phyloP scores from a whole-genome alignment of 2,888 invertebrate species.

The Eilema caniola region DNA sequence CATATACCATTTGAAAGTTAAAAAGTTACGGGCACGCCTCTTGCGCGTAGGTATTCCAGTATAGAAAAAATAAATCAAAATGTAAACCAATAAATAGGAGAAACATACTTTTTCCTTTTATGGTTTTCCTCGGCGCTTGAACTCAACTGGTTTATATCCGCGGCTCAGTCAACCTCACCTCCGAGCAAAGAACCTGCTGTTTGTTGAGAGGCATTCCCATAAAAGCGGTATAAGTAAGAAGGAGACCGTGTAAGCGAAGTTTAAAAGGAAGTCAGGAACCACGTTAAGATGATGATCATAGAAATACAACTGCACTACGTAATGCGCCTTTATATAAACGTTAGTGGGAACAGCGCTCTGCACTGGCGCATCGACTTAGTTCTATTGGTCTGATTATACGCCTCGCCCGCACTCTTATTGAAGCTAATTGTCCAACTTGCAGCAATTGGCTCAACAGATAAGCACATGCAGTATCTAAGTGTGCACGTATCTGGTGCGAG shows the following conservation, averaged over 20 bases:
- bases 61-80: no score
- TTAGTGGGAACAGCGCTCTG: constrained; percentile 16
- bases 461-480: background rate
- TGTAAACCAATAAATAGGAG: background rate
- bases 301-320: constrained; percentile 15
- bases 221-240: no score
- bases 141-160: background rate
- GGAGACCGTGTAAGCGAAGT: no score
- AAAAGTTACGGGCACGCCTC: no score
- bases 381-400: constrained; percentile 32
- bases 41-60: no score
- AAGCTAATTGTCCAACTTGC: background rate
- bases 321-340: constrained; percentile 35
- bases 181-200: no score
- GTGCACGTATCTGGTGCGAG: background rate
- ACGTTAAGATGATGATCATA: background rate
- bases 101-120: background rate
- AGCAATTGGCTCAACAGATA: constrained; percentile 5
- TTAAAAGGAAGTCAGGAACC: no score
- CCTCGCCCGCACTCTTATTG: constrained; percentile 4
- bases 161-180: no score
- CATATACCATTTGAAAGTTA: no score
- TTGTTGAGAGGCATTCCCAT: no score
- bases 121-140: background rate
- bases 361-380: constrained; percentile 33